These are phyloP conservation scores for Anolis sagrei DNA, from an alignment of 2,113 vertebrate genomes.

Conservation along the genomic window DNA sequence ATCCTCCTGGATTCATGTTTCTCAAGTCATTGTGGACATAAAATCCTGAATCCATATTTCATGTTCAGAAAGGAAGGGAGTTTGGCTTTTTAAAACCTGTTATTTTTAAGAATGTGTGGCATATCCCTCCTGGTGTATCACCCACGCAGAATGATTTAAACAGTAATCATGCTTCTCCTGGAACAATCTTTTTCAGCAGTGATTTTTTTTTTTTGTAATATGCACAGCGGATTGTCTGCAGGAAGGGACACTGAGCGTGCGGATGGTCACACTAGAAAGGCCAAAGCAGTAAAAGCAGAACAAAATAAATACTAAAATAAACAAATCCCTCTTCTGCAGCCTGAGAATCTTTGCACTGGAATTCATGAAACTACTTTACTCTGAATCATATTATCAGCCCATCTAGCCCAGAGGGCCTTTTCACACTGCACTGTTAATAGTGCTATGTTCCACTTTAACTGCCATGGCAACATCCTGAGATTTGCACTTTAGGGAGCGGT, in stretches of 20 bases:
- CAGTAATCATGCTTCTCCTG: not conserved
- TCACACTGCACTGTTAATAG: too few relatives aligned
- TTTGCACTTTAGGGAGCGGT: too few relatives aligned
- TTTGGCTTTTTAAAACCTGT: not conserved
- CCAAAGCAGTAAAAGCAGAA: not conserved
- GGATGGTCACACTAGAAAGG: not conserved
- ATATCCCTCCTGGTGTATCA: not conserved
- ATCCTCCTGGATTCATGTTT: constrained; percentile 49
- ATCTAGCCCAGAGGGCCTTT: too few relatives aligned
- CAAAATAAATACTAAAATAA: not conserved
- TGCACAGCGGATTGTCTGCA: not conserved
- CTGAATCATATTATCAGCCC: not conserved
- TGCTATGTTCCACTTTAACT: too few relatives aligned
- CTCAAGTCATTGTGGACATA: constrained; percentile 56
- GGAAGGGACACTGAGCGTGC: not conserved
- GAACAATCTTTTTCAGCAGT: not conserved
- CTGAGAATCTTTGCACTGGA: not conserved
- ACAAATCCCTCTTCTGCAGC: not conserved
- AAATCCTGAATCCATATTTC: constrained; percentile 53
- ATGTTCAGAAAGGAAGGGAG: constrained; percentile 13
- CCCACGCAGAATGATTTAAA: not conserved
- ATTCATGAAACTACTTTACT: not conserved
- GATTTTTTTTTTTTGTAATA: not conserved
- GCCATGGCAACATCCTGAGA: too few relatives aligned
- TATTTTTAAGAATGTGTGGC: not conserved